Evolutionary conservation across 2,888 invertebrate species (phyloP).

Genomic region (Zhuqinia jingwanae): DNA sequence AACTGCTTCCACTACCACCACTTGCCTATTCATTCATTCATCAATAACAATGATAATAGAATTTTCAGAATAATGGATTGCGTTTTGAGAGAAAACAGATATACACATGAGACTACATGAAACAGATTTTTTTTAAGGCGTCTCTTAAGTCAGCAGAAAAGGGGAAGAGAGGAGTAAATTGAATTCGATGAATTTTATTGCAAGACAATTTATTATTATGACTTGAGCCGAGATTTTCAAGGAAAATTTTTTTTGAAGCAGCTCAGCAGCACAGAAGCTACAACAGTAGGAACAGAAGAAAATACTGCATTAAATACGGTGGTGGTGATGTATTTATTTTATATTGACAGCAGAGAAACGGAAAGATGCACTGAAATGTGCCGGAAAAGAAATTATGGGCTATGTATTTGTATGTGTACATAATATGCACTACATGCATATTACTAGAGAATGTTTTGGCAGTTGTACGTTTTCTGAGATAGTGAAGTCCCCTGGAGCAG

Average conservation of each 20-base stretch:
- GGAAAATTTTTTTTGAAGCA: no score
- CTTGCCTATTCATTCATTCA: not conserved
- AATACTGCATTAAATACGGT: no score
- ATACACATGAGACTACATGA: not conserved
- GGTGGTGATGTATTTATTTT: no score
- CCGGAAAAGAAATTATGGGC: no score
- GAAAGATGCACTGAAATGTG: no score
- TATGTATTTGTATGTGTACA: no score
- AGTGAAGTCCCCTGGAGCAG: slow-evolving; percentile 14
- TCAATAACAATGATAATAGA: slow-evolving; percentile 19
- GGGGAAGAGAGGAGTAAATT: not conserved
- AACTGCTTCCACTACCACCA: not conserved
- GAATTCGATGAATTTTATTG: slow-evolving; percentile 10
- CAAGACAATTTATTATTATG: not conserved
- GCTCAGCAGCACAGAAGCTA: no score
- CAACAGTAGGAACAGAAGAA: no score
- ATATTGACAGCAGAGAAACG: no score
- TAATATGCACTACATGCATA: no score
- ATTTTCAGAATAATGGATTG: slow-evolving; percentile 20
- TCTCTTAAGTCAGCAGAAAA: not conserved
- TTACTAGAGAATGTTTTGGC: no score
- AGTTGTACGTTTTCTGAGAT: not conserved
- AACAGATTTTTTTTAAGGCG: not conserved
- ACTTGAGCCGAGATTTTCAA: no score
- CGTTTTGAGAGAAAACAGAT: slow-evolving; percentile 1